phyloP scores from a whole-genome alignment of 2,113 vertebrate genomes.

The Dermatemys mawii region DNA sequence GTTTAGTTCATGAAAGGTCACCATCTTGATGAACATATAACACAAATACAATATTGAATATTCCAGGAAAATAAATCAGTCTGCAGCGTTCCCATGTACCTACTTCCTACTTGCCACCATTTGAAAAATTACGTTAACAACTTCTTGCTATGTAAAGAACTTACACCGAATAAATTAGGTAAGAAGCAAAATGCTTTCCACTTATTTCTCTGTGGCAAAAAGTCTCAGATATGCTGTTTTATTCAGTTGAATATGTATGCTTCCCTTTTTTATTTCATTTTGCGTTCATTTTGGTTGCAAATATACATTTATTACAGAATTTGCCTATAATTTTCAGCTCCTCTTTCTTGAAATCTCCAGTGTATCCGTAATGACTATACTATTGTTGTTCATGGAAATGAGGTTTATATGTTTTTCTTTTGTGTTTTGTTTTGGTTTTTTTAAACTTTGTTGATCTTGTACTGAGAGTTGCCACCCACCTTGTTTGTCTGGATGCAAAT shows the following conservation, averaged over 20 bases:
- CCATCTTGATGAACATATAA: not conserved
- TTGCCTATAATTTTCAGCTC: not conserved
- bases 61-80: constrained; percentile 46
- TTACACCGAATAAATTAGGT: not conserved
- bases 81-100: not conserved
- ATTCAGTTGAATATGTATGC: not conserved
- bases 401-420: not conserved
- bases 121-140: constrained; percentile 37
- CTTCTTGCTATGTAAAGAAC: not conserved
- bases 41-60: constrained; percentile 21
- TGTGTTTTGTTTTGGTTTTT: not conserved
- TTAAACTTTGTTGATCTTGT: constrained; percentile 4
- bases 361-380: not conserved
- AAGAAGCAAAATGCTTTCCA: not conserved
- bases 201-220: constrained; percentile 9
- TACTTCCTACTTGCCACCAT: constrained; percentile 5
- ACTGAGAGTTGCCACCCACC: constrained; percentile 16
- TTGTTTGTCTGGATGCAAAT: constrained; percentile 7
- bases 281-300: not conserved
- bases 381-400: not conserved
- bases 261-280: constrained; percentile 27
- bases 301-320: not conserved
- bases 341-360: not conserved
- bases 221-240: not conserved
- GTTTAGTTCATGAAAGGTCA: constrained; percentile 22